Conservation (phyloP, 2,888 invertebrate genomes). For the Coecobrya sp. region DNA sequence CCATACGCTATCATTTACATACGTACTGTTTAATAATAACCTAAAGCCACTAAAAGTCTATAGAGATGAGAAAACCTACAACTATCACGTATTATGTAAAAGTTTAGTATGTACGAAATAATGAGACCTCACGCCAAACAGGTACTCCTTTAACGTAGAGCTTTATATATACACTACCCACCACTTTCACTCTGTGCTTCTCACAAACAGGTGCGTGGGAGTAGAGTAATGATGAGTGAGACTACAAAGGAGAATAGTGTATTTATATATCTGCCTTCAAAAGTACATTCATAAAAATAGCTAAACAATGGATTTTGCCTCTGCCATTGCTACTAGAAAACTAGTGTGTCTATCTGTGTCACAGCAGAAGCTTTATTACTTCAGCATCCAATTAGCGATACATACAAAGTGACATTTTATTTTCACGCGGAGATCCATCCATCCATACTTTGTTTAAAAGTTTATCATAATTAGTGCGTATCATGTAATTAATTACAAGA, state of each 20-base stretch:
- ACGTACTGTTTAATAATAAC: neutral
- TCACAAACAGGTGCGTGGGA: neutral
- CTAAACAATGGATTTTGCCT: neutral
- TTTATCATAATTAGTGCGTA: neutral
- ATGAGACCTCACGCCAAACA: neutral
- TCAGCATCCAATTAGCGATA: neutral
- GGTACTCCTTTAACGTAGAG: conserved; percentile 57
- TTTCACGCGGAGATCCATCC: conserved; percentile 40
- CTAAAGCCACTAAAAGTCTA: neutral
- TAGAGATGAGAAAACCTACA: neutral
- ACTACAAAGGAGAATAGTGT: neutral
- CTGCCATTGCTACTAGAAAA: neutral
- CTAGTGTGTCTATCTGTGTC: neutral
- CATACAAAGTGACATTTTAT: neutral
- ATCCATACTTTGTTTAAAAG: neutral
- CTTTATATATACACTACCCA: neutral
- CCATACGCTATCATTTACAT: neutral
- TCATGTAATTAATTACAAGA: neutral
- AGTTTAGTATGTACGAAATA: neutral
- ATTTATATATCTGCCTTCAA: neutral
- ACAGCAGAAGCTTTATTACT: neutral
- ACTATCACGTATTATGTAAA: neutral
- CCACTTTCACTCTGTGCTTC: neutral
- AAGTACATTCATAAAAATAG: neutral
- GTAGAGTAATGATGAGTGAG: neutral